phyloP scores from a whole-genome alignment of 2,888 invertebrate species.

The Drosophila kambysellisi region DNA sequence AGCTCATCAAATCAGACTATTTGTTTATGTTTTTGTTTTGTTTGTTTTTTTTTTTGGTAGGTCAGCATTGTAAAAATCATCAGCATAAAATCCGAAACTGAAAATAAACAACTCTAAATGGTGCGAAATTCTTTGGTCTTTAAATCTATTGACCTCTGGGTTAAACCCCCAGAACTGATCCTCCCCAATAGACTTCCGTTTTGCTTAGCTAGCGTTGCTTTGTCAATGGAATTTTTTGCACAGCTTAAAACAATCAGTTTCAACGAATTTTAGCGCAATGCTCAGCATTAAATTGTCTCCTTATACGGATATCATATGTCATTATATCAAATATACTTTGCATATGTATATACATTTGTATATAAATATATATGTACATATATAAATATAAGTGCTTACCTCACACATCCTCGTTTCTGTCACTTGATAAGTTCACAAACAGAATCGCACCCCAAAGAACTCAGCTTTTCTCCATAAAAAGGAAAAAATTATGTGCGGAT shows the following conservation, averaged over 20 bases:
- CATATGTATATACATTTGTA: not conserved
- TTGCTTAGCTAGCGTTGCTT: constrained; percentile 3
- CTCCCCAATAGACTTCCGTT: constrained; percentile 57
- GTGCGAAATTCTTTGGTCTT: constrained; percentile 28
- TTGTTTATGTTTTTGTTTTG: not conserved
- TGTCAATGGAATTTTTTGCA: constrained; percentile 56
- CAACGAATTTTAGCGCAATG: constrained; percentile 21
- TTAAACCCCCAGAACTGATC: not conserved
- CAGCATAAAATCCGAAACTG: not conserved
- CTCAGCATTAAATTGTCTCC: constrained; percentile 45
- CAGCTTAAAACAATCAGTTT: constrained; percentile 9
- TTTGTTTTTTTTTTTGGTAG: constrained; percentile 18
- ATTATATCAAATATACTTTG: constrained; percentile 12
- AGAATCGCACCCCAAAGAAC: constrained; percentile 5
- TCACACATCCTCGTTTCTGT: constrained; percentile 41
- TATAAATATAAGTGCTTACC: constrained; percentile 59
- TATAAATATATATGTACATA: constrained; percentile 6
- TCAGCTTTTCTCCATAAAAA: not conserved
- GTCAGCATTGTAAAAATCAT: constrained; percentile 33
- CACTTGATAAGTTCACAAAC: constrained; percentile 54
- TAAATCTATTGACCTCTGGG: constrained; percentile 42
- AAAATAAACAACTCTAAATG: constrained; percentile 8
- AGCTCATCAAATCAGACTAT: constrained; percentile 41
- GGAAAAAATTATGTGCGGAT: not conserved
- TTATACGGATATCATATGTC: constrained; percentile 47